Evolutionary conservation across 2,797 vertebrate genomes (phyloP), one percentile per base, ranked within the genome.

Genomic region (Chaunax sp.): DNA sequence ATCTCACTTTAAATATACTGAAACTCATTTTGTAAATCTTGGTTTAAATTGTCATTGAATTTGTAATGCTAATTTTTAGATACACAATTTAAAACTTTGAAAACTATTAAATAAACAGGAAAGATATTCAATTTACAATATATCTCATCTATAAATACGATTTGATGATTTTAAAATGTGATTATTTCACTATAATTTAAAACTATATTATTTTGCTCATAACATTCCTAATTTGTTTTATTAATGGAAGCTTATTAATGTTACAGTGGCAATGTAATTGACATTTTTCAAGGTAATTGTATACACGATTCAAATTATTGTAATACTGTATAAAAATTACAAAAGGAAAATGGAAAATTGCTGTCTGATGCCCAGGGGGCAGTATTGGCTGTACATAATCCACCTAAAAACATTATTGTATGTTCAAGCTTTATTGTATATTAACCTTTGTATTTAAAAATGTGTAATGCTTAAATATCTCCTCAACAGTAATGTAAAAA

Each of bases 311-410:
- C 0, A 43, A 52, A 49, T 45, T 8, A 57, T 9, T 19, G 10
- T 9, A 9, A 38, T 68, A 4, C 20, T 19, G 12, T 20, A 57
- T 45, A 72, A 38, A 2, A 53, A 4, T 22, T 35, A 69, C 6
- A 53, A 57, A 69, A 0, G 10, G 41, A 14, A 8, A 37, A 19
- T 4, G 46, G 9, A 10, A 55, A 50, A 19, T 45, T 14, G 60
- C 13, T 37, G 5, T 43, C 20, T 60, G 43, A 64, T 71, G 43
- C 50, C 60, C 61, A 78, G 60, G 58, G 50, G 69, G 72, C 65
- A 64, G 57, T 44, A 65, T 68, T 56, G 57, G 6, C 50, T 69
- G 23, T 37, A 37, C n/a, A 59, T 59, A 50, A 58, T 56, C 23
- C 30, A 64, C 28, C 19, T 41, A 66, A 53, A 44, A 54, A 19